Evolutionary conservation across 2,113 vertebrate species (phyloP), one percentile per base, ranked within the genome.

Genomic region (Tychaedon coryphoeus): DNA sequence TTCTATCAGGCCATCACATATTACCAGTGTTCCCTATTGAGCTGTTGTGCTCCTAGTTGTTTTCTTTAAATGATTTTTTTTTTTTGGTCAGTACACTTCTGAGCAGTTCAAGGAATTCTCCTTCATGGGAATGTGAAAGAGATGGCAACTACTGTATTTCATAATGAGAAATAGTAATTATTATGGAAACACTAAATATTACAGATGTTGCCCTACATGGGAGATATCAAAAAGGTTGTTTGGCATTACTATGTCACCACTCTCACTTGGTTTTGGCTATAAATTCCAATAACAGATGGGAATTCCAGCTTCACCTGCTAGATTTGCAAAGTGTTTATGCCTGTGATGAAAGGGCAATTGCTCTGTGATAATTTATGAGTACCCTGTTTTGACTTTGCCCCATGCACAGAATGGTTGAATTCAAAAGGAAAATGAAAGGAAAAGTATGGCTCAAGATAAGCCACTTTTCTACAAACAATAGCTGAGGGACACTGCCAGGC

Each of bases 361-460:
- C 64, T 74, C 51, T 67, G 67, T 54, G n/a, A 26, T 57, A 94
- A 92, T 93, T 96, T 86, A 95, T 28, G 56, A 73, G 79, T 33
- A 36, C 60, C 15, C n/a, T 94, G 86, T 92, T 90, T 92, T 94
- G 90, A 90, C 88, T 83, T 80, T 88, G 79, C 48, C 53, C 76
- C 69, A 36, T 40, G 64, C 94, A 86, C 42, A 69, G 75, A 92
- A 94, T 10, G 33, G 64, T 95, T 92, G 86, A 62, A 92, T 95
- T 94, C 92, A 90, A 90, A 95, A 91, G 72, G 79, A 94, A 96
- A 97, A 93, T 90, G 79, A 96, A 97, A 95, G 90, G 94, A 79
- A 94, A 93, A 96, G 85, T 56, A 95, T 83, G 88, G 69, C 71
- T 94, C 40, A 48, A 96, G 94, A 96, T 97, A 96, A 96, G 90